Percentiles rank a stretch among this genome's conserved stretches.
Conservation (phyloP, 2,797 vertebrate genomes). For the Nasua narica region DNA sequence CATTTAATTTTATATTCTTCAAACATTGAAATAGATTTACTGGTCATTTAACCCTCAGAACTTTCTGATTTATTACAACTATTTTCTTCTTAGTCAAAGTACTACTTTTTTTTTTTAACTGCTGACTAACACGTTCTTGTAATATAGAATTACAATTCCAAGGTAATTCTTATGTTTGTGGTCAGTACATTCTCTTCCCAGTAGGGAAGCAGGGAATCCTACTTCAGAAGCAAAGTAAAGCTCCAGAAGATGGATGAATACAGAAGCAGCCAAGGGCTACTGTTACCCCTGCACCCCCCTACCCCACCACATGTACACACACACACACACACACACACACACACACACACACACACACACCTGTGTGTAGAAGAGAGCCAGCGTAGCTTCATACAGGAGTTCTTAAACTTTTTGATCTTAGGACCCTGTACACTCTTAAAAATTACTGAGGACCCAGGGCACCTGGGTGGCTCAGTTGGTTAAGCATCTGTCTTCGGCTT, state of each 20-base stretch:
- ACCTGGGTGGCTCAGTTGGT: not conserved
- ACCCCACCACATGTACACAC: not conserved
- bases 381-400: not conserved
- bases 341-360: not conserved
- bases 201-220: not conserved
- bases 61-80: slow-evolving; percentile 23
- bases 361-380: not conserved
- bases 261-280: not conserved
- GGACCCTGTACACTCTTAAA: not conserved
- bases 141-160: slow-evolving; percentile 18
- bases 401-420: not conserved
- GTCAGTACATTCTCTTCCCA: not conserved
- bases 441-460: not conserved
- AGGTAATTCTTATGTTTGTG: not conserved
- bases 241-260: not conserved
- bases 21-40: not conserved
- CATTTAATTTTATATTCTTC: slow-evolving; percentile 28
- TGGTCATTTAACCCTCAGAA: not conserved
- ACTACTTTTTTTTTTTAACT: not conserved
- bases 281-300: not conserved
- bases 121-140: not conserved
- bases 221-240: not conserved
- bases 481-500: not conserved
- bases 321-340: not conserved
- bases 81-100: not conserved